Base-by-base conservation (phyloP, 2,888 invertebrate species). In the Octonoba sinensis region DNA sequence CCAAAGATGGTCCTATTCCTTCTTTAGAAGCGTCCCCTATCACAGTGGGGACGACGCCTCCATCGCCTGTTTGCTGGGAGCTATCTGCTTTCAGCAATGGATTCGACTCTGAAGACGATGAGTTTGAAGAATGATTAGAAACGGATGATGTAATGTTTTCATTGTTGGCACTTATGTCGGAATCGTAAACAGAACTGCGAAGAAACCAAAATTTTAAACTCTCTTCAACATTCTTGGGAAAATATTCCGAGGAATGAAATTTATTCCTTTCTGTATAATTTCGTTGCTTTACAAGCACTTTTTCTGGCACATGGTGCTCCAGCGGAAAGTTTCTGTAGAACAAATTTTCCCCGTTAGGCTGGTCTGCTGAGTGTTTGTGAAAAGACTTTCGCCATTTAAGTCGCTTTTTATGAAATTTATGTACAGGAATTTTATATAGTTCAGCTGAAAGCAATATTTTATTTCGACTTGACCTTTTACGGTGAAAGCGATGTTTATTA, bases 161-260 rank as follows among this genome's bases (percentile, higher is more conserved):
- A 60, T 2, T 51, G 75, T 75, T 75, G 75, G 75, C 75, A 75
- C 75, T 75, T 36, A 36, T 36, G 36, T 36, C 36, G 67, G 51
- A 36, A 18, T 75, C 66, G 36, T 24, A 46, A 18, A 56, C 60
- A n/a, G 57, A 46, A n/a, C 16, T 59, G 36, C 44, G 47, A 15
- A 27, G 49, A 15, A 75, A 51, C 67, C 67, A 67, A n/a, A 54
- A 44, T 49, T 49, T 59, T 49, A 60, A 60, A 54, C 22, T 72
- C 3, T 56, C 13, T 44, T 44, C 64, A 46, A n/a, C n/a, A 20
- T 16, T 54, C 20, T 54, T 54, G 20, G 54, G 16, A 24, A 56
- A 66, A 59, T 74, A 57, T 24, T 57, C 66, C 15, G 46, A 57
- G 15, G 18, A 47, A 46, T 66, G 51, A 18, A 36, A 57, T 22